Conservation (phyloP, 2,888 invertebrate species). For the Acanthopleura granulata region DNA sequence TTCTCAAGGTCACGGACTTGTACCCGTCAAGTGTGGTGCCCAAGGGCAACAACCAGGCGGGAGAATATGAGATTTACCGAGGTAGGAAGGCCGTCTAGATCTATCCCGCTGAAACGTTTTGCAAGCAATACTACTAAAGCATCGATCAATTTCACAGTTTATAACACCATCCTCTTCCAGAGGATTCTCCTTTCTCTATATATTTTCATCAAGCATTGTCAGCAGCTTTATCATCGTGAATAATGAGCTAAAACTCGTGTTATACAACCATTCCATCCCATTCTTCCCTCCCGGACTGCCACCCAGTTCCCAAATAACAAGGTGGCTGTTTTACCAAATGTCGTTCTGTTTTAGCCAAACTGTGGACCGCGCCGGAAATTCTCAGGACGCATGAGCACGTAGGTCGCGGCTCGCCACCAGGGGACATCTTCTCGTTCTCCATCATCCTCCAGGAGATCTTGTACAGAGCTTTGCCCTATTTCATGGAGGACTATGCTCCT, state of each 20-base stretch:
- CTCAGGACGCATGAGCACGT: slow-evolving; percentile 23
- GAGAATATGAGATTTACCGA: background rate
- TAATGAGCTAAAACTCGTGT: too few relatives aligned
- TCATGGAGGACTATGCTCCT: slow-evolving; percentile 27
- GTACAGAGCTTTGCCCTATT: slow-evolving; percentile 39
- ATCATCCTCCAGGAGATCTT: slow-evolving; percentile 53
- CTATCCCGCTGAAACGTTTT: too few relatives aligned
- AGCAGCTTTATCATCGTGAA: too few relatives aligned
- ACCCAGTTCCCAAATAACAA: too few relatives aligned
- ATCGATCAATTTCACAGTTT: background rate
- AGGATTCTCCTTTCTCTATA: too few relatives aligned
- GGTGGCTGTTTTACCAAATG: background rate
- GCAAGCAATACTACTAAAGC: too few relatives aligned
- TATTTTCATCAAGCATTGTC: too few relatives aligned
- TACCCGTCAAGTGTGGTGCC: slow-evolving; percentile 72
- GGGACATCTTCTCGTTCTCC: slow-evolving; percentile 55
- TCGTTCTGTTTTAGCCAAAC: slow-evolving; percentile 31
- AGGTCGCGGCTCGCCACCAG: slow-evolving; percentile 25
- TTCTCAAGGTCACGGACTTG: slow-evolving; percentile 86
- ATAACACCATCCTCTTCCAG: too few relatives aligned
- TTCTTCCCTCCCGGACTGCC: too few relatives aligned
- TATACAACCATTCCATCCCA: too few relatives aligned
- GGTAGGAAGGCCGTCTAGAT: background rate
- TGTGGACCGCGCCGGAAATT: slow-evolving; percentile 62
- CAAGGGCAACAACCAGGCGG: background rate